Base-by-base conservation (phyloP, 2,888 invertebrate species). In the Philaethria dido region DNA sequence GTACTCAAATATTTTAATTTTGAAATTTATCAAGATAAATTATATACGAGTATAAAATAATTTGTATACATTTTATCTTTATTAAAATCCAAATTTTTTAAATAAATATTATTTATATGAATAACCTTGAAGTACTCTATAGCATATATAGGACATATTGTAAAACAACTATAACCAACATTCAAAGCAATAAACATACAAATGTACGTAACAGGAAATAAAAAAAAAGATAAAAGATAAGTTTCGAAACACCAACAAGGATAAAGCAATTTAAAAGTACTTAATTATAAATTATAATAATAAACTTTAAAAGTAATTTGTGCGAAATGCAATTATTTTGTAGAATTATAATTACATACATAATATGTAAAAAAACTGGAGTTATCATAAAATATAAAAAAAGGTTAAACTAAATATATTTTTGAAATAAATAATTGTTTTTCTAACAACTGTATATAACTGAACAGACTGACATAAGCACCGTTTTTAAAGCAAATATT, bases 151-250 rank as follows among this genome's bases (percentile, higher is more conserved):
- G 33, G 16, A 60, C 45, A 45, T 45, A 29, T 60, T 29, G 39
- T 60, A 45, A 16, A 50, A 45, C 29, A 33, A 60, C 44, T 67
- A 62, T 64, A 48, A 48, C 47, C 48, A 70, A 73, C 73, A 76
- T 74, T 61, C 73, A 72, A 77, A 75, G 74, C 71, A 74, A 61
- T 66, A 66, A 64, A 59, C 78, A 80, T 78, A 82, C 76, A 69
- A 74, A 74, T 73, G 76, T 80, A 80, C 73, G 77, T 79, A 83
- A 77, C 77, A 75, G 74, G 63, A 57, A 68, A 66, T 60, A 59
- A 69, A 50, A 68, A 64, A 57, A 29, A 22, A 20, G 25, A 61
- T 42, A 48, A 64, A 62, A 52, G 36, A 68, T 18, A 80, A 74
- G 64, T 69, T 66, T 70, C 68, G 20, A 57, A 67, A 69, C 42